Conservation (phyloP, 2,888 invertebrate species). For the Andrena camellia region DNA sequence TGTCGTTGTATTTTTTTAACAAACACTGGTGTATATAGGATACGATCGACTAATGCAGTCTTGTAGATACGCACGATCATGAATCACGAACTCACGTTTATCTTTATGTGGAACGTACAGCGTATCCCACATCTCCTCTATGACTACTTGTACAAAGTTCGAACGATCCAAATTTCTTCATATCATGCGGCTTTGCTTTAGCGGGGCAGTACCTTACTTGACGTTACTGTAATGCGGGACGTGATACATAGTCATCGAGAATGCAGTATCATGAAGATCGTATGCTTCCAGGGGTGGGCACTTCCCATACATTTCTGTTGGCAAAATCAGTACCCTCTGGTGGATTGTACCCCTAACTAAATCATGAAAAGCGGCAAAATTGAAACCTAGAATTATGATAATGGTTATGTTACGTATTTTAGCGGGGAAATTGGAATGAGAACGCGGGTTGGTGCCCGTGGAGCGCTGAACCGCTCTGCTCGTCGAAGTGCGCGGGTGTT, state of each 20-base stretch:
- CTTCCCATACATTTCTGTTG: too few species aligned
- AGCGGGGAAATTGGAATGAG: too few species aligned
- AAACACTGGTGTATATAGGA: slow-evolving; percentile 26
- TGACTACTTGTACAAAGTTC: slow-evolving; percentile 77
- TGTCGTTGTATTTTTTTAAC: neutral
- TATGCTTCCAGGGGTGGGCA: neutral
- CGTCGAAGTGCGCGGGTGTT: too few species aligned
- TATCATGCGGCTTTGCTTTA: slow-evolving; percentile 75
- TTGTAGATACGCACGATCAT: slow-evolving; percentile 3
- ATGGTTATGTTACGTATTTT: too few species aligned
- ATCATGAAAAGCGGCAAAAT: too few species aligned
- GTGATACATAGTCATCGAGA: slow-evolving; percentile 46
- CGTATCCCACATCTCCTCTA: slow-evolving; percentile 31
- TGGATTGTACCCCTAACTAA: too few species aligned
- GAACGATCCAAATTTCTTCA: slow-evolving; percentile 75
- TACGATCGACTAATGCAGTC: neutral
- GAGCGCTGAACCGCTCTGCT: too few species aligned
- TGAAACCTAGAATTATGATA: too few species aligned
- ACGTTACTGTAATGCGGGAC: slow-evolving; percentile 57
- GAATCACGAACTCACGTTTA: slow-evolving; percentile 34
- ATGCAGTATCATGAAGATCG: slow-evolving; percentile 34
- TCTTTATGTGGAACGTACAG: slow-evolving; percentile 25
- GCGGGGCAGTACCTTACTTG: slow-evolving; percentile 64
- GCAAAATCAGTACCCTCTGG: too few species aligned
- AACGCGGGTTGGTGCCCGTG: too few species aligned